These are phyloP conservation scores for Drosophila funebris DNA, from an alignment of 1,140 invertebrate species.

Conservation along the genomic window DNA sequence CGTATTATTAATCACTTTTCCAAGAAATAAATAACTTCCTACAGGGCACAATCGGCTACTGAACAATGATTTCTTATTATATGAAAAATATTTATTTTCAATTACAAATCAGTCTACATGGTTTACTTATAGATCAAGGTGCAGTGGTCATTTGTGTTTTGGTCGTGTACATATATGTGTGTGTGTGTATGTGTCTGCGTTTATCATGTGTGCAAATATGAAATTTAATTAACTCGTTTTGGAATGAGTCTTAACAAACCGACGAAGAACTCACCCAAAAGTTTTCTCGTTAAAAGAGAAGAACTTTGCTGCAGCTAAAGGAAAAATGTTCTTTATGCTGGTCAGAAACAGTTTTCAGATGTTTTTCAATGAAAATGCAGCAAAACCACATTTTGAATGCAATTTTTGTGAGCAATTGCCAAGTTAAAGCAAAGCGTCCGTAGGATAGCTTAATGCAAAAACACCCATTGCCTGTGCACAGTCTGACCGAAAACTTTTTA, in stretches of 20 bases:
- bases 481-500: slow-evolving; percentile 17
- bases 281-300: slow-evolving; percentile 81
- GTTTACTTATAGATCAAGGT: background rate
- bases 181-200: too few species aligned
- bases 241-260: slow-evolving; percentile 28
- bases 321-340: slow-evolving; percentile 65
- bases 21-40: too few species aligned
- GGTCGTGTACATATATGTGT: background rate
- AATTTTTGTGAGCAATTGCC: slow-evolving; percentile 78
- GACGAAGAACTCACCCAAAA: slow-evolving; percentile 53
- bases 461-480: background rate
- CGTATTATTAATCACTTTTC: too few species aligned
- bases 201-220: slow-evolving; percentile 66
- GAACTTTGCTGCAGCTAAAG: slow-evolving; percentile 47
- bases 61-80: background rate
- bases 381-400: slow-evolving; percentile 72
- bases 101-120: slow-evolving; percentile 10
- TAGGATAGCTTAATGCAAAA: slow-evolving; percentile 54
- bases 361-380: slow-evolving; percentile 57
- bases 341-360: slow-evolving; percentile 42
- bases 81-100: background rate
- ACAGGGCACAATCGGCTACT: too few species aligned
- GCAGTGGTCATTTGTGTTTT: slow-evolving; percentile 12
- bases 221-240: slow-evolving; percentile 80
- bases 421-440: slow-evolving; percentile 50